Evolutionary conservation across 2,888 invertebrate genomes (phyloP).

Genomic region (Amblyjoppa proteus): DNA sequence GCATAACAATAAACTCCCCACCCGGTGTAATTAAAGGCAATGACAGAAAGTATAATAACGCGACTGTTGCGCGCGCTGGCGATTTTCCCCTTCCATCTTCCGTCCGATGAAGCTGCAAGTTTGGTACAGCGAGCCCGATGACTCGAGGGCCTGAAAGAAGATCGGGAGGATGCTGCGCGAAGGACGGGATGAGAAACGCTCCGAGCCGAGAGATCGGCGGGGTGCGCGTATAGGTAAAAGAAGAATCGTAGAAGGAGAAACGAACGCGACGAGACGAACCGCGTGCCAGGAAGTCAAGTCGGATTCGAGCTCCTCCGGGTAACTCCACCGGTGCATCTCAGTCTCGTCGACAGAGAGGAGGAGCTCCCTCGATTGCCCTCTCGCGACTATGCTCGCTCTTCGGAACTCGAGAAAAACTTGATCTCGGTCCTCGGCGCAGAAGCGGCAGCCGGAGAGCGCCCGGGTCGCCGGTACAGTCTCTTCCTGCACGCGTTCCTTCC

Average conservation of each 20-base stretch:
- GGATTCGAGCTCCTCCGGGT: constrained; percentile 76
- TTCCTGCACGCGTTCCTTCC: constrained; percentile 2
- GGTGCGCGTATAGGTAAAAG: constrained; percentile 32
- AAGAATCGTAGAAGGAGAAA: constrained; percentile 58
- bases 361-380: constrained; percentile 45
- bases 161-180: constrained; percentile 33
- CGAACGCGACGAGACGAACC: constrained; percentile 68
- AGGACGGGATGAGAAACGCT: constrained; percentile 56
- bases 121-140: constrained; percentile 23
- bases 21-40: constrained; percentile 76
- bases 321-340: constrained; percentile 14
- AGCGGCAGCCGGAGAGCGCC: constrained; percentile 37
- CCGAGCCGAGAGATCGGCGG: constrained; percentile 23
- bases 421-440: constrained; percentile 73
- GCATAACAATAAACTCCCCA: constrained; percentile 73
- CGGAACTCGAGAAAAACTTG: constrained; percentile 83
- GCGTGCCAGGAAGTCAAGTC: constrained; percentile 84
- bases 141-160: constrained; percentile 42
- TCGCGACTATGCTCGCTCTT: constrained; percentile 48
- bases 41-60: constrained; percentile 74
- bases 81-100: not conserved
- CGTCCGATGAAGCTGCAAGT: constrained; percentile 57
- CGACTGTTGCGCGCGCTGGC: constrained; percentile 30
- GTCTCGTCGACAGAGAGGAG: not conserved
- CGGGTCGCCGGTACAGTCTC: constrained; percentile 28